Base-by-base conservation (phyloP, 2,797 vertebrate species). In the Ctenochaetus hawaiiensis region DNA sequence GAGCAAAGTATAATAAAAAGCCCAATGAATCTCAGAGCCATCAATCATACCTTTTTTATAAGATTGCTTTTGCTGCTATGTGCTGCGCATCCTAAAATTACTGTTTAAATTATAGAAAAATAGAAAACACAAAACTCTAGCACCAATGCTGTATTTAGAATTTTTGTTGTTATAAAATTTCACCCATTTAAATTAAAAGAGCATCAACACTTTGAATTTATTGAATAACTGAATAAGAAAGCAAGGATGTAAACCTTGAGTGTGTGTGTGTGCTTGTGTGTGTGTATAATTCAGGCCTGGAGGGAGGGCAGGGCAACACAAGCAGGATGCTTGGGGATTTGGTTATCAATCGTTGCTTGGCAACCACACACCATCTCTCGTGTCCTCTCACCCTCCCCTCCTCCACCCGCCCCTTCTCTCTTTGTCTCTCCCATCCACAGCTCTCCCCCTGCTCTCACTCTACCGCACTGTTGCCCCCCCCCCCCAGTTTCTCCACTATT, bases 281-380 rank as follows among this genome's bases (percentile, higher is more conserved):
- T 73, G 73, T 80, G 72, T 77, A 72, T 77, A 22, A 85, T 82
- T 81, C 81, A 85, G 85, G 88, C 73, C 85, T 90, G 78, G 61
- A 93, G 92, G 95, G 95, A 96, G 94, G 91, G 92, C 91, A 94
- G 89, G 91, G 82, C 81, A 83, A 91, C 91, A 91, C 91, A 84
- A 84, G 78, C 71, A 77, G 90, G 92, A 93, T 96, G 93, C 94
- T 91, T 84, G 52, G 95, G 95, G 96, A 97, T 97, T 96, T 96
- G 94, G 89, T 95, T 96, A 96, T 95, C 93, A 60, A 57, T 92
- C 88, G 95, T 95, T 96, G 94, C 95, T 79, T 94, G 90, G 94
- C 93, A 94, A 96, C 86, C 78, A 78, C 93, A 86, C 63, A 75
- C 88, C 74, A 94, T 92, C 92, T 93, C 93, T 81, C 18, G 57